A percentile compares a stretch with the other conserved stretches of the same genome.
phyloP scores from a whole-genome alignment of 1,140 invertebrate species.

The Asobara japonica region DNA sequence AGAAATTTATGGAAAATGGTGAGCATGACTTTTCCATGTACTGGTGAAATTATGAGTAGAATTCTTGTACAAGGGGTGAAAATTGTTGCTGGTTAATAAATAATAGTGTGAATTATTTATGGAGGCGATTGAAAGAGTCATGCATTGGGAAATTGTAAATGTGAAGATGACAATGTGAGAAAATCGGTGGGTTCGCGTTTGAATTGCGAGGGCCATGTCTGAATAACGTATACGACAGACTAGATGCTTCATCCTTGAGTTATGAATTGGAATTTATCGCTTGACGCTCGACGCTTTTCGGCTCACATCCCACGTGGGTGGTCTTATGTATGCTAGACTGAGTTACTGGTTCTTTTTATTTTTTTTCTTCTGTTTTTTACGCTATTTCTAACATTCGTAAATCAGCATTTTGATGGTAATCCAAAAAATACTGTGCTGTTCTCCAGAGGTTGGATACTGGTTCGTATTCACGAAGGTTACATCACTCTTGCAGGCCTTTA shows the following conservation, averaged over 20 bases:
- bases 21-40: background rate
- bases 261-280: slow-evolving; percentile 3
- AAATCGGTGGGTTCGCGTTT: background rate
- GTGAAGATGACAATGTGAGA: background rate
- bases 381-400: too few species aligned
- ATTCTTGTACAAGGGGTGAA: background rate
- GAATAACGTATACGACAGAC: background rate
- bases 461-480: too few species aligned
- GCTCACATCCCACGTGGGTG: background rate
- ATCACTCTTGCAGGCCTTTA: too few species aligned
- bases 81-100: background rate
- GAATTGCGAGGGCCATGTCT: background rate
- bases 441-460: too few species aligned
- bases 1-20: background rate
- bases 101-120: background rate
- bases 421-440: too few species aligned
- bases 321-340: background rate
- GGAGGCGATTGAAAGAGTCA: background rate
- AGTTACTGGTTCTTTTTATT: background rate
- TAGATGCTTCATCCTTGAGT: background rate
- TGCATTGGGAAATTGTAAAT: background rate
- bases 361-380: too few species aligned
- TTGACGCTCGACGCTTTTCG: background rate
- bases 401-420: too few species aligned
- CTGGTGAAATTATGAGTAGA: background rate